These are phyloP conservation scores for Lagopus leucura DNA, from an alignment of 2,113 vertebrate species.

Conservation along the genomic window DNA sequence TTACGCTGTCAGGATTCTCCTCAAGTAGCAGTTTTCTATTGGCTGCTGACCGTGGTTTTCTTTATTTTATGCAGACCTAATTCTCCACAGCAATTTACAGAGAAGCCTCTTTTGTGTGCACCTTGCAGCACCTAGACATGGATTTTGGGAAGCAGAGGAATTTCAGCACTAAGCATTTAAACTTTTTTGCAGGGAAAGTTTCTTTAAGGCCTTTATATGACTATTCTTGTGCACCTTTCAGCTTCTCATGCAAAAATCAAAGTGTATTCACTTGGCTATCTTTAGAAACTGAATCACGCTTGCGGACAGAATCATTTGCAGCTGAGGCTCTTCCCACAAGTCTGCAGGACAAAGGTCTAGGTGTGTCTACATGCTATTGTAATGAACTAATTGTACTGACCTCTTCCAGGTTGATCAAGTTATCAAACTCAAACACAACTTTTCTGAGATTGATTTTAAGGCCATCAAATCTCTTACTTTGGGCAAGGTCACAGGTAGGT, in stretches of 20 bases:
- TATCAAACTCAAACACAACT: constrained; percentile 87
- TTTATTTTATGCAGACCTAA: background rate
- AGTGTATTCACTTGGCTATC: constrained; percentile 16
- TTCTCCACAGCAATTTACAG: background rate
- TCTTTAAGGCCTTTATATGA: constrained; percentile 40
- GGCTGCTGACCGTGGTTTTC: constrained; percentile 9
- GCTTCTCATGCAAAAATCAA: constrained; percentile 55
- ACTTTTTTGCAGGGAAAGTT: constrained; percentile 29
- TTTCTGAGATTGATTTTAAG: constrained; percentile 90
- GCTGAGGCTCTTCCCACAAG: background rate
- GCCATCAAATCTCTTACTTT: constrained; percentile 89
- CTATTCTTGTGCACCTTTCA: constrained; percentile 39
- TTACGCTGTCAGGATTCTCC: background rate
- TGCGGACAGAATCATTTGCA: background rate
- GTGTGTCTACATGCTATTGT: constrained; percentile 24
- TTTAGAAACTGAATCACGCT: constrained; percentile 2
- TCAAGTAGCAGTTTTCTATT: background rate
- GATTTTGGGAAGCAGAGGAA: constrained; percentile 31
- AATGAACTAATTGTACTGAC: constrained; percentile 66
- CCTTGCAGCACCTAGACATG: constrained; percentile 16
- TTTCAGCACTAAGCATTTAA: constrained; percentile 44
- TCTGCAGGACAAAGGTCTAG: background rate
- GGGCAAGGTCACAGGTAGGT: constrained; percentile 92
- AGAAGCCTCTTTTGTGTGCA: constrained; percentile 16
- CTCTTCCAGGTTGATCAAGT: constrained; percentile 90